phyloP scores from a whole-genome alignment of 2,113 vertebrate genomes.

The Tapirus terrestris region DNA sequence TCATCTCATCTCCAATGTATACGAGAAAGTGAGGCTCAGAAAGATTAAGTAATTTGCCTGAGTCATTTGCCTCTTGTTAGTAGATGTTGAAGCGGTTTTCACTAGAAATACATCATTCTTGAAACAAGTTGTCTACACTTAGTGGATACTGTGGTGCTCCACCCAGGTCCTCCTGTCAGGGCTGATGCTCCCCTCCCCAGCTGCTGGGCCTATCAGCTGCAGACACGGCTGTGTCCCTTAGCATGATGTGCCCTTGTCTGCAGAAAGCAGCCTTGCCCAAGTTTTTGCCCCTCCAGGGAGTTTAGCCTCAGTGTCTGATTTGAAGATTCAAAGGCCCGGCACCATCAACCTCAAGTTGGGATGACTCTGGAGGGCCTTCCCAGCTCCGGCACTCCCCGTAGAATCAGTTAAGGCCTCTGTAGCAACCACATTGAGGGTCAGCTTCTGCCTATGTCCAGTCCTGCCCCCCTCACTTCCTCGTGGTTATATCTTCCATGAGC shows the following conservation, averaged over 20 bases:
- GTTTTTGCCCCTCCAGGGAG: not conserved
- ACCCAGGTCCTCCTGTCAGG: not conserved
- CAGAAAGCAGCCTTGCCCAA: slow-evolving; percentile 4
- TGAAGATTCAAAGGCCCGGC: not conserved
- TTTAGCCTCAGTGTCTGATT: not conserved
- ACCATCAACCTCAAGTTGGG: not conserved
- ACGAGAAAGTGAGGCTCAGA: slow-evolving; percentile 23
- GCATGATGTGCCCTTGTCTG: not conserved
- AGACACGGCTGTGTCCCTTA: not conserved
- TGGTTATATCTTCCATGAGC: not conserved
- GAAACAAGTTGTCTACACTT: not conserved
- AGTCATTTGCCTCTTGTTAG: not conserved
- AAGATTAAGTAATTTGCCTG: slow-evolving; percentile 45
- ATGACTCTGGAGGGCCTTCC: not conserved
- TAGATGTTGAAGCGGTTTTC: not conserved
- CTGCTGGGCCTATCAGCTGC: not conserved
- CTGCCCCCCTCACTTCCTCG: not conserved
- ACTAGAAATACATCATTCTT: slow-evolving; percentile 34
- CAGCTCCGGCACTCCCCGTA: not conserved
- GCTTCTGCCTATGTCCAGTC: not conserved
- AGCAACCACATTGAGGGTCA: not conserved
- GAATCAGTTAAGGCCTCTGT: not conserved
- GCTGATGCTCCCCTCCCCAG: not conserved
- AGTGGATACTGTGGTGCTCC: not conserved
- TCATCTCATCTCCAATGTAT: not conserved